phyloP scores from a whole-genome alignment of 2,113 vertebrate genomes.

The Dendropsophus ebraccatus region DNA sequence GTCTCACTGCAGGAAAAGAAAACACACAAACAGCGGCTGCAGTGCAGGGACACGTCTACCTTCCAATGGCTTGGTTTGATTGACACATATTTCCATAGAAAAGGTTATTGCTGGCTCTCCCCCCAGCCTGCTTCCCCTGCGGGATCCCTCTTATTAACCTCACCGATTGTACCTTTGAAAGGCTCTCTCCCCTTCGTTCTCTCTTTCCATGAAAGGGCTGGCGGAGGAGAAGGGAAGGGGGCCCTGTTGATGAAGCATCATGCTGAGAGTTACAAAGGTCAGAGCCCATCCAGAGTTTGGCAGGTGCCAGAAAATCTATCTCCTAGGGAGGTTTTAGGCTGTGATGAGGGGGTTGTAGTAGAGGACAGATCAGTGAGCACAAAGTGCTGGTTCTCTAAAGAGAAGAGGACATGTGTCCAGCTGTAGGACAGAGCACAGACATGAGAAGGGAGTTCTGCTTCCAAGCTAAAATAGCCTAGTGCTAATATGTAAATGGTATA shows the following conservation, averaged over 20 bases:
- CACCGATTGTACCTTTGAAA: constrained; percentile 60
- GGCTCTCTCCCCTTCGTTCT: constrained; percentile 38
- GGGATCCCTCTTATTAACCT: constrained; percentile 59
- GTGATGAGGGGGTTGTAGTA: constrained; percentile 21
- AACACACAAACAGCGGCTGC: constrained; percentile 47
- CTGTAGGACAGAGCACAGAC: constrained; percentile 29
- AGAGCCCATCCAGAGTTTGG: constrained; percentile 58
- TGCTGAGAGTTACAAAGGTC: constrained; percentile 55
- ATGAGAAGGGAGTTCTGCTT: constrained; percentile 10
- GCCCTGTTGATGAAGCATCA: constrained; percentile 58
- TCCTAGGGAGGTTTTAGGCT: constrained; percentile 46
- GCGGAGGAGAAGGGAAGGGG: constrained; percentile 37
- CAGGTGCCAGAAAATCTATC: constrained; percentile 58
- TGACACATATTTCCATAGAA: constrained; percentile 59
- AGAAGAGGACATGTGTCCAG: constrained; percentile 48
- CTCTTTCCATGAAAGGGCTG: constrained; percentile 50
- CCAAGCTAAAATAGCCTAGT: not conserved
- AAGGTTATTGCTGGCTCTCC: constrained; percentile 57
- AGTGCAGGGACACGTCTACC: constrained; percentile 50
- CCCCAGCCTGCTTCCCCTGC: constrained; percentile 53
- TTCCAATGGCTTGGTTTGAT: constrained; percentile 57
- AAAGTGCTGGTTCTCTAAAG: constrained; percentile 32
- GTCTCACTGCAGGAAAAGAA: constrained; percentile 42
- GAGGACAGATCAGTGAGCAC: constrained; percentile 44
- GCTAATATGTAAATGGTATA: not conserved